A percentile compares a stretch with the other conserved stretches of the same genome.
Conservation (phyloP, 1,140 invertebrate genomes). For the Muscidifurax raptorellus region DNA sequence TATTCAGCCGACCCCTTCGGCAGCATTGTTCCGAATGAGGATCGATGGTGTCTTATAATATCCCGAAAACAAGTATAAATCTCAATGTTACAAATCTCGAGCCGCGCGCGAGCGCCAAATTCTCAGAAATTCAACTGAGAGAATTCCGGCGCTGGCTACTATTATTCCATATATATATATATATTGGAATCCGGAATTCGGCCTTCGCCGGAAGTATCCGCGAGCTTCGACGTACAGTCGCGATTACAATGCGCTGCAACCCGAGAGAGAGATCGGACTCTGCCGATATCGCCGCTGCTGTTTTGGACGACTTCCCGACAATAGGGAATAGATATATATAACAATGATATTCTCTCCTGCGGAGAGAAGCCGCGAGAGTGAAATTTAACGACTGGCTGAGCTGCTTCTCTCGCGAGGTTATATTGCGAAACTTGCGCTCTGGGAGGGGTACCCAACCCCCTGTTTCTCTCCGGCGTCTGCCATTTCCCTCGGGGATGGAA, state of each 20-base stretch:
- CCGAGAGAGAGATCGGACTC: neutral
- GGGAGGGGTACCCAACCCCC: neutral
- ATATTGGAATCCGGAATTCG: neutral
- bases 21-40: neutral
- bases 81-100: neutral
- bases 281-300: neutral
- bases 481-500: neutral
- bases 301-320: neutral
- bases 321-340: neutral
- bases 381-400: constrained; percentile 26
- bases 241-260: neutral
- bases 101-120: neutral
- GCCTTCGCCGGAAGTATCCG: neutral
- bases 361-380: constrained; percentile 7
- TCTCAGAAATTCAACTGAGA: neutral
- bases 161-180: neutral
- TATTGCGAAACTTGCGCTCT: constrained; percentile 17
- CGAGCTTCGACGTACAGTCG: neutral
- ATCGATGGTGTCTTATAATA: neutral
- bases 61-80: neutral
- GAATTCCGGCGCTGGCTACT: neutral
- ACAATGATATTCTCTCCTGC: neutral
- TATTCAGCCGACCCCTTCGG: no score
- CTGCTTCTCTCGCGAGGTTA: neutral
- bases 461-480: neutral